phyloP scores from a whole-genome alignment of 1,140 invertebrate species.

The Amyelois transitella region DNA sequence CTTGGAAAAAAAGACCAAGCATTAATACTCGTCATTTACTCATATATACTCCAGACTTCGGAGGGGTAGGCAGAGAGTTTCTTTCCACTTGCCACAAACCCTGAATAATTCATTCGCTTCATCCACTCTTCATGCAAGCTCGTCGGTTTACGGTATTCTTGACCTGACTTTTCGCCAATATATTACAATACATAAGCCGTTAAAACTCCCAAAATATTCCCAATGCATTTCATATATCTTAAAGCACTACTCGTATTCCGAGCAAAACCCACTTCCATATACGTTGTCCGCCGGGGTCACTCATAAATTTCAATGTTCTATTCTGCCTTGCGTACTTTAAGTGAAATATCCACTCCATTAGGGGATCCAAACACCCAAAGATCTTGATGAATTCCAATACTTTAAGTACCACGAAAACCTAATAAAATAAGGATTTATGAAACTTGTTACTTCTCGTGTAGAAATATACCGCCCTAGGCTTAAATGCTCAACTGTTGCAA shows the following conservation, averaged over 20 bases:
- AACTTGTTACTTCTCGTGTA: background rate
- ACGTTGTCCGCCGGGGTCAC: constrained; percentile 39
- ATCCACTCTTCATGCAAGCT: too few species aligned
- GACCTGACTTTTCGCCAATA: background rate
- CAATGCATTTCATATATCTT: constrained; percentile 36
- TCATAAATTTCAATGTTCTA: constrained; percentile 54
- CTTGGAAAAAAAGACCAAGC: too few species aligned
- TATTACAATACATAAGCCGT: background rate
- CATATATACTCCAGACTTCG: too few species aligned
- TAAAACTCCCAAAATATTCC: constrained; percentile 14
- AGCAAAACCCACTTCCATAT: constrained; percentile 28
- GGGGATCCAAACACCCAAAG: constrained; percentile 41
- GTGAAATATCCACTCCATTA: constrained; percentile 52
- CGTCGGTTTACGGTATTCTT: background rate
- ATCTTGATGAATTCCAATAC: constrained; percentile 44
- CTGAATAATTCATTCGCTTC: too few species aligned
- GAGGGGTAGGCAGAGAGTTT: too few species aligned
- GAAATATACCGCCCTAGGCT: background rate
- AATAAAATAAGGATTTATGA: constrained; percentile 5
- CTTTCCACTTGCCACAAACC: too few species aligned
- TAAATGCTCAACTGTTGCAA: background rate
- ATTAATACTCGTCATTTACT: too few species aligned
- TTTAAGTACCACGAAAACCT: constrained; percentile 17
- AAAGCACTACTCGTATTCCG: constrained; percentile 27
- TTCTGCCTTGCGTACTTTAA: constrained; percentile 44